These are phyloP conservation scores for Chelmon rostratus DNA, from an alignment of 2,797 vertebrate genomes.

Conservation along the genomic window DNA sequence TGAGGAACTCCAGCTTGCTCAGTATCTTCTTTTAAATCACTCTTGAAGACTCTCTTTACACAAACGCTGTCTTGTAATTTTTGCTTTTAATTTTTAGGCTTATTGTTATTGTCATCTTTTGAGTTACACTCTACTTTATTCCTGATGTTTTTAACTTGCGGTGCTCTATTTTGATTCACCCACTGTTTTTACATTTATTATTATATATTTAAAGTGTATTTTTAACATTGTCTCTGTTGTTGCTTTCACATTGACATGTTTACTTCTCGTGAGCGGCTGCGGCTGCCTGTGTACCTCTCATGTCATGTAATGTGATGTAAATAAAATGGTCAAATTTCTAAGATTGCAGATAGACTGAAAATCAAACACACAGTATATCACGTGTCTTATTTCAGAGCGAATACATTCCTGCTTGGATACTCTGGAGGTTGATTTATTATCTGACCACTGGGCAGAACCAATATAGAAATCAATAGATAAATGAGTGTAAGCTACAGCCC, in stretches of 20 bases:
- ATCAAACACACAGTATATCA: background rate
- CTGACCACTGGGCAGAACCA: background rate
- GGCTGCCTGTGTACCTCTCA: background rate
- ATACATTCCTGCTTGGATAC: background rate
- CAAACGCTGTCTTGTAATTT: too few relatives aligned
- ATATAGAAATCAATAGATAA: constrained; percentile 26
- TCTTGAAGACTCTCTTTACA: too few relatives aligned
- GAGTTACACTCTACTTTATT: too few relatives aligned
- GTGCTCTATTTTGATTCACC: too few relatives aligned
- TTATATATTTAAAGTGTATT: background rate
- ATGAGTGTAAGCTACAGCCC: background rate
- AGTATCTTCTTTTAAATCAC: too few relatives aligned
- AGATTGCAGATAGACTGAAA: background rate
- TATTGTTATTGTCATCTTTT: too few relatives aligned
- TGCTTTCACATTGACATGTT: constrained; percentile 3
- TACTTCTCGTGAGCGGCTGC: background rate
- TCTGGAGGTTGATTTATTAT: constrained; percentile 18
- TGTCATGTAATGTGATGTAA: background rate
- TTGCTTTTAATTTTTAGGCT: too few relatives aligned
- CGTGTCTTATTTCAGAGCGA: constrained; percentile 7
- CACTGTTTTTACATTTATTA: too few relatives aligned
- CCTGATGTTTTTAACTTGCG: too few relatives aligned
- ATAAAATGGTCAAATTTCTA: background rate
- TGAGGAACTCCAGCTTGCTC: too few relatives aligned
- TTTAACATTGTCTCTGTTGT: constrained; percentile 7